Percentiles rank a stretch among this genome's conserved stretches.
Conservation (phyloP, 2,888 invertebrate genomes). For the Caenorhabditis drosophilae region DNA sequence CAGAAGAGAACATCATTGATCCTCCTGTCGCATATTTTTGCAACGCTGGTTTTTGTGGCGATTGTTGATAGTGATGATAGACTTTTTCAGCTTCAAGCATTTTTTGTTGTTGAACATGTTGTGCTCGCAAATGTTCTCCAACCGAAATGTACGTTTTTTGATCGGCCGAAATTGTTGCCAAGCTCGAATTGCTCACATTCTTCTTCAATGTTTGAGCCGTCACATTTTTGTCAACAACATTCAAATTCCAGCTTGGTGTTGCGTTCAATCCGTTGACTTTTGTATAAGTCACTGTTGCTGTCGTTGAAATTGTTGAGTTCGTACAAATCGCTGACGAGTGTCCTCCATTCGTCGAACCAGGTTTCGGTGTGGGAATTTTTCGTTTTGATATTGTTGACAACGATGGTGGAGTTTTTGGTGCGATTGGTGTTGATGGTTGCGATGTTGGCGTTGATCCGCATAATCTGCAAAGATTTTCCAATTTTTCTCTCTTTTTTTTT, state of each 20-base stretch:
- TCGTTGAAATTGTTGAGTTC: background rate
- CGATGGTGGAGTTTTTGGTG: background rate
- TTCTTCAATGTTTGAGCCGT: background rate
- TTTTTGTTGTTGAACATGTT: conserved; percentile 27
- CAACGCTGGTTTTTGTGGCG: conserved; percentile 1
- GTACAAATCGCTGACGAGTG: background rate
- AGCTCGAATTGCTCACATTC: background rate
- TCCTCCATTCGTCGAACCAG: background rate
- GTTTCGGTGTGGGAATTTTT: background rate
- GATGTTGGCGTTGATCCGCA: conserved; percentile 6
- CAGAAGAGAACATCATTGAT: background rate
- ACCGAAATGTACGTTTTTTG: conserved; percentile 36
- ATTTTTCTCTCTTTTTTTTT: too few relatives aligned
- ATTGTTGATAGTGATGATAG: conserved; percentile 7
- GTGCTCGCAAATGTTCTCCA: conserved; percentile 48
- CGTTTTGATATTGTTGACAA: background rate
- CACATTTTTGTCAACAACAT: background rate
- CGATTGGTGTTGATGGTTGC: conserved; percentile 2
- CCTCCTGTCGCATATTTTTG: conserved; percentile 1
- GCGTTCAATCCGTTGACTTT: conserved; percentile 6
- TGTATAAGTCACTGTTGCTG: conserved; percentile 27
- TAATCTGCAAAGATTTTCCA: background rate
- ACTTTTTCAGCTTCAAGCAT: conserved; percentile 1
- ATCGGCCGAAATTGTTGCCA: background rate
- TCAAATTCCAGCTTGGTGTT: background rate